Base-by-base conservation (phyloP, 2,113 vertebrate genomes). In the Xenus cinereus region DNA sequence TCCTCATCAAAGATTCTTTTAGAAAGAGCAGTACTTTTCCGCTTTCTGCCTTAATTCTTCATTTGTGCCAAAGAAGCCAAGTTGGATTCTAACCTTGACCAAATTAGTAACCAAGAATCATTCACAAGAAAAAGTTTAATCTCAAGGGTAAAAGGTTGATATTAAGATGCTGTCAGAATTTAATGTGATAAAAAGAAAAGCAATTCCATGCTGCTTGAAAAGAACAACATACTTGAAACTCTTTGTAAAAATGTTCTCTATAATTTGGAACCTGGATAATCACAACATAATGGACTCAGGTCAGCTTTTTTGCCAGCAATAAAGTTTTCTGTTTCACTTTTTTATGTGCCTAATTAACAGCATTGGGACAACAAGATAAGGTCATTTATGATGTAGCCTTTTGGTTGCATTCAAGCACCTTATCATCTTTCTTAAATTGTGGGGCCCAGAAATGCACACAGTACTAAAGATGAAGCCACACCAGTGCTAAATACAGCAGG, bases 71-170 rank as follows among this genome's bases (percentile, higher is more conserved):
- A 77, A 94, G 50, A 16, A 95, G 20, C 12, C 22, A 84, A 48
- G 39, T 3, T 87, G 33, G 32, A 77, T 83, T 91, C 50, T 87
- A 66, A 90, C 76, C 66, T 93, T 95, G 89, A 95, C 90, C 74
- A 96, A 94, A 96, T 94, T 90, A 84, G 63, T 87, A 95, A 82
- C 35, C 71, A 48, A 87, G 46, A 96, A 83, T 93, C 28, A 82
- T 84, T 89, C 45, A 62, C 62, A 84, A 76, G 41, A 93, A 91
- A 91, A 94, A 75, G 14, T 45, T 88, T 75, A 54, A 83, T 96
- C 62, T 93, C 73, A 63, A 27, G 51, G 20, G 69, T 57, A 80
- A 95, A 51, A 95, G 18, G 39, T 48, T 93, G 81, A 60, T 74
- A 84, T 64, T 72, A 81, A 84, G 81, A 88, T 93, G 37, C 22